These are phyloP conservation scores for Strigops habroptila DNA, from an alignment of 2,113 vertebrate genomes.

Conservation along the genomic window DNA sequence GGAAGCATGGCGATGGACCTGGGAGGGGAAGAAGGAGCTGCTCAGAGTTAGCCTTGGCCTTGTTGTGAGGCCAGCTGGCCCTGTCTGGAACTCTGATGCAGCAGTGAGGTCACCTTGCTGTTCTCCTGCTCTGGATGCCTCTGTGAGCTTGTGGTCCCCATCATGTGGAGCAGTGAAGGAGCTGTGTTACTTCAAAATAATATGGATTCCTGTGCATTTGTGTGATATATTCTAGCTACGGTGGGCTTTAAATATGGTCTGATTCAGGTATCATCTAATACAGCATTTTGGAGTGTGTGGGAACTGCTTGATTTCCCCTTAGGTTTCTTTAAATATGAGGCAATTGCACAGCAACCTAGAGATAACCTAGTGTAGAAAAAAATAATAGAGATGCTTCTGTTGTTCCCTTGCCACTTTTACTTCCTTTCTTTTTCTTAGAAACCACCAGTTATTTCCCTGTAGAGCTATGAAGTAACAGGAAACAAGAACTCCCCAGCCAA, in stretches of 20 bases:
- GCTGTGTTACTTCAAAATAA: not conserved
- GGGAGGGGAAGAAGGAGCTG: not conserved
- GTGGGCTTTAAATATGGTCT: not conserved
- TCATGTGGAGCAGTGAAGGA: not conserved
- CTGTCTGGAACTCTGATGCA: not conserved
- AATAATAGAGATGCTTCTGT: constrained; percentile 24
- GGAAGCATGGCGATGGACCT: not conserved
- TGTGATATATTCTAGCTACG: not conserved
- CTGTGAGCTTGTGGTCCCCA: not conserved
- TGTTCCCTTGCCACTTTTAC: constrained; percentile 17
- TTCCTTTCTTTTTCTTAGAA: constrained; percentile 46
- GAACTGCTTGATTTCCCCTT: constrained; percentile 14
- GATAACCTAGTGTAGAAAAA: constrained; percentile 3
- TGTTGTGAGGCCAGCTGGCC: not conserved
- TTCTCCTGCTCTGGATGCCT: not conserved
- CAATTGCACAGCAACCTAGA: not conserved
- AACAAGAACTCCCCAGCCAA: not conserved
- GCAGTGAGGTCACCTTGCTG: not conserved
- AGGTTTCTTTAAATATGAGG: constrained; percentile 21
- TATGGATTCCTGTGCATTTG: not conserved
- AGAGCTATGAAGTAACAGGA: constrained; percentile 31
- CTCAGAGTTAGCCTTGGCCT: not conserved
- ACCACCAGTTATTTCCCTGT: constrained; percentile 15
- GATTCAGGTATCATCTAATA: not conserved
- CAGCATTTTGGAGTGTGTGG: not conserved